Evolutionary conservation across 2,113 vertebrate species (phyloP), one percentile per base, ranked within the genome.

Genomic region (Entelurus aequoreus): DNA sequence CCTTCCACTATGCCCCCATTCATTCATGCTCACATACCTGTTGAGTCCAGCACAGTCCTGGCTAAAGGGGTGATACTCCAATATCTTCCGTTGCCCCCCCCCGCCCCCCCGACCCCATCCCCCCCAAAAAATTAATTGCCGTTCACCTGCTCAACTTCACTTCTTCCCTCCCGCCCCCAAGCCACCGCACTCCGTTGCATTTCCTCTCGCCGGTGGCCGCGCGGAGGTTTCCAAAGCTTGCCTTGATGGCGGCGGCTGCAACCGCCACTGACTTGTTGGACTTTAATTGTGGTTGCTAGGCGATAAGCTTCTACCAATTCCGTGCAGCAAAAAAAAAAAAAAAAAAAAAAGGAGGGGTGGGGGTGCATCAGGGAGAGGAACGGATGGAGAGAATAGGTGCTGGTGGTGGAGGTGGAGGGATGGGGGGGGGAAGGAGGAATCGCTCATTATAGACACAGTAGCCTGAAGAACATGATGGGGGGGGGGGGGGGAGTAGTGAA

Each of bases 231-330:
- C 1, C 76, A 48, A 54, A 66, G 52, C 81, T 5, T 46, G 3
- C 78, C 69, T 77, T 69, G 67, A 81, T 65, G 80, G 72, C 47
- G 62, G 79, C 74, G 62, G 80, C 75, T 54, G 51, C 84, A 56
- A 71, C 82, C 63, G 81, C 86, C 79, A 16, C 68, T 80, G 87
- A 88, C 85, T 90, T 93, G 90, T 89, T 93, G 91, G 86, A 92
- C 89, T 92, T 93, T 91, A 85, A 92, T 86, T 58, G 78, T 73
- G 86, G 93, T 94, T 95, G 93, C 93, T 92, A 94, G 86, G 93
- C 78, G 88, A 93, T 94, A 89, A 91, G 83, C 54, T 83, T 90
- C 82, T 73, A 57, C 70, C 63, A 88, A 79, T 86, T 77, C 81
- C 54, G 71, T 80, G 80, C 82, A 83, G 83, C 68, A 78, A 71